Conservation (phyloP, 2,888 invertebrate species). For the Fragum fragum region DNA sequence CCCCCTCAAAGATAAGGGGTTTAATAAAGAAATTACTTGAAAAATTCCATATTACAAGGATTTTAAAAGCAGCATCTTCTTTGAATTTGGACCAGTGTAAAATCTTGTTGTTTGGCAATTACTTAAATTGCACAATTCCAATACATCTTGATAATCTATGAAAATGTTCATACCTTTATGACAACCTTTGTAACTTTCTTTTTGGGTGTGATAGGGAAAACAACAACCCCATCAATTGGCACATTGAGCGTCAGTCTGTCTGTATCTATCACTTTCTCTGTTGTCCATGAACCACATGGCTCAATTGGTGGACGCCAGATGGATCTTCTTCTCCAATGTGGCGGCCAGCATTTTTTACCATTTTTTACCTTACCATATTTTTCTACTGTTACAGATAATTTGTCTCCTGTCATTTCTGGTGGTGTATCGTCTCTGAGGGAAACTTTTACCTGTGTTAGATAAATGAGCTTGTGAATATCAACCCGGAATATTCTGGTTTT, state of each 20-base stretch:
- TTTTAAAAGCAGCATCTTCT: too few relatives aligned
- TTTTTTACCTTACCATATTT: conserved; percentile 23
- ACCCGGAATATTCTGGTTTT: too few relatives aligned
- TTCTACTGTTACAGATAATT: conserved; percentile 66
- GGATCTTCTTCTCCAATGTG: neutral
- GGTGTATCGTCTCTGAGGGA: conserved; percentile 72
- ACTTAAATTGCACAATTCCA: too few relatives aligned
- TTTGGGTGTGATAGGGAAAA: conserved; percentile 26
- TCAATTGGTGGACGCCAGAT: neutral
- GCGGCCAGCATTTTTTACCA: neutral
- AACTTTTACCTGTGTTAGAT: conserved; percentile 68
- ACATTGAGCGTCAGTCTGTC: neutral
- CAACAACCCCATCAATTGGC: conserved; percentile 41
- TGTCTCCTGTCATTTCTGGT: conserved; percentile 34
- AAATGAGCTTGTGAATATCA: too few relatives aligned
- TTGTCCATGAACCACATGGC: conserved; percentile 12
- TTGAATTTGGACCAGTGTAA: too few relatives aligned
- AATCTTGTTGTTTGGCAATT: too few relatives aligned
- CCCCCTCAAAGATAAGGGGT: too few relatives aligned
- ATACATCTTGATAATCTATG: too few relatives aligned
- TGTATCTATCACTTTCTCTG: neutral
- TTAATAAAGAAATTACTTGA: too few relatives aligned
- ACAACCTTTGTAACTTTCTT: conserved; percentile 28
- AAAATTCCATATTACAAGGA: too few relatives aligned
- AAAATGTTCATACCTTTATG: conserved; percentile 24